A percentile compares a stretch with the other conserved stretches of the same genome.
Evolutionary conservation across 2,113 vertebrate species (phyloP).

Genomic region (Oncorhynchus keta): DNA sequence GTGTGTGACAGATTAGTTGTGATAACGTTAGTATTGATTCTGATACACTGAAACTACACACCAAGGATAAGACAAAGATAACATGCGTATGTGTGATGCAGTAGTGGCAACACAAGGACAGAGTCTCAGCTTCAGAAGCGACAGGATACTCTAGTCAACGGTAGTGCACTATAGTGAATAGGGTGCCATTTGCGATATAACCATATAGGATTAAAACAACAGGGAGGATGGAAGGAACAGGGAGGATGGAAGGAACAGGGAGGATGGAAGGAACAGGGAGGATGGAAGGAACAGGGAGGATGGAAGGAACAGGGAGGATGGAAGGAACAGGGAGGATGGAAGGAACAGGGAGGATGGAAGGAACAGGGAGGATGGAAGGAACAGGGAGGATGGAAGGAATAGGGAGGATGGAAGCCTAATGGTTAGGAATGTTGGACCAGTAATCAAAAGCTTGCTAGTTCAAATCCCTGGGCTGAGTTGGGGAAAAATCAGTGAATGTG

Average conservation of each 20-base stretch:
- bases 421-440: not conserved
- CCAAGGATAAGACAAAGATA: not conserved
- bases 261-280: conserved; percentile 25
- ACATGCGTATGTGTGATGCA: not conserved
- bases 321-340: conserved; percentile 32
- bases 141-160: not conserved
- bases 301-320: conserved; percentile 40
- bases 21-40: not conserved
- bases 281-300: conserved; percentile 26
- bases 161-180: conserved; percentile 11
- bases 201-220: conserved; percentile 49
- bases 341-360: conserved; percentile 29
- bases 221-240: conserved; percentile 32
- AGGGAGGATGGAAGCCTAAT: not conserved
- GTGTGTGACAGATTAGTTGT: not conserved
- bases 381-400: conserved; percentile 16
- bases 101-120: not conserved
- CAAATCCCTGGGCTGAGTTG: too few relatives aligned
- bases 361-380: conserved; percentile 48
- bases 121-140: not conserved
- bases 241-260: conserved; percentile 28
- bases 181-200: not conserved
- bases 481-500: too few relatives aligned
- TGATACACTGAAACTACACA: not conserved
- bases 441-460: too few relatives aligned